Conservation (phyloP, 2,113 vertebrate species). For the Turnix velox region DNA sequence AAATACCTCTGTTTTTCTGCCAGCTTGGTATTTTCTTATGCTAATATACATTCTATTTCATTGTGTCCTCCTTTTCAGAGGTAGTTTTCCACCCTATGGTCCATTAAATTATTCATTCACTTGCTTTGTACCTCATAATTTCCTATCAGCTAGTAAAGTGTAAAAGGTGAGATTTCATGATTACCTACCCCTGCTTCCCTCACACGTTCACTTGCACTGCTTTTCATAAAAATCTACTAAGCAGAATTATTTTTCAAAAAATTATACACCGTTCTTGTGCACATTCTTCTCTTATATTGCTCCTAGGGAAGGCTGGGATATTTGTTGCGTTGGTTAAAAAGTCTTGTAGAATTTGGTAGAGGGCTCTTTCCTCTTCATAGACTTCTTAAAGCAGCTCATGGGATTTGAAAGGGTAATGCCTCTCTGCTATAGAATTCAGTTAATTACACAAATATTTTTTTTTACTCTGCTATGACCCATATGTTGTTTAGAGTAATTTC, state of each 20-base stretch:
- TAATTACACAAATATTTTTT: slow-evolving; percentile 14
- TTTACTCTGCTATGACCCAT: not conserved
- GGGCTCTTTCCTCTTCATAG: not conserved
- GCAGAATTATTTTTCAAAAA: not conserved
- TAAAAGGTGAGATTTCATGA: not conserved
- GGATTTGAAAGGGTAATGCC: not conserved
- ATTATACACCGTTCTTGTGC: not conserved
- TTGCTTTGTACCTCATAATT: not conserved
- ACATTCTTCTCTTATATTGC: not conserved
- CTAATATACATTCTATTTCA: not conserved
- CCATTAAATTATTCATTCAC: not conserved
- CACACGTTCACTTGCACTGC: not conserved
- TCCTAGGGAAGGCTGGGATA: not conserved
- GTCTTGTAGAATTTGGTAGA: not conserved
- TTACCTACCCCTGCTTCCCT: not conserved
- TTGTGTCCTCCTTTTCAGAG: not conserved
- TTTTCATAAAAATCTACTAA: not conserved
- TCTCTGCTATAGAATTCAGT: not conserved
- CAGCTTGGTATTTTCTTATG: not conserved
- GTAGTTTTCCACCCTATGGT: not conserved
- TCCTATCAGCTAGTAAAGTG: not conserved
- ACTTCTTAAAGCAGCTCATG: not conserved
- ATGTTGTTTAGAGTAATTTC: slow-evolving; percentile 22
- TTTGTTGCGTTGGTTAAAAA: not conserved
- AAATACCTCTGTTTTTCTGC: not conserved